Evolutionary conservation across 2,888 invertebrate species (phyloP).

Genomic region (Anorthoa munda): DNA sequence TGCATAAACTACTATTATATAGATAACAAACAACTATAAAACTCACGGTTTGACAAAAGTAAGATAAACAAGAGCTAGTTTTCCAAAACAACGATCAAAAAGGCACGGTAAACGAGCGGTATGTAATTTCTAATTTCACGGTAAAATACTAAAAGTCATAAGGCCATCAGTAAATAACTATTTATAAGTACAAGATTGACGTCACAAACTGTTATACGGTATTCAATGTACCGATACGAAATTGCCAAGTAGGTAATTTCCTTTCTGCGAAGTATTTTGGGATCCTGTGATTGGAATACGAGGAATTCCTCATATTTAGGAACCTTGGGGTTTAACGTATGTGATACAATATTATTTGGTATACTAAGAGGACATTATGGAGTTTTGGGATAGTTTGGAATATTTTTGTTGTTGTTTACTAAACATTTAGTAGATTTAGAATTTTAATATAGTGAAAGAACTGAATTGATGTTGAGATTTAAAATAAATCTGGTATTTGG

Average conservation of each 20-base stretch:
- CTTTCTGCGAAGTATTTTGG: constrained; percentile 47
- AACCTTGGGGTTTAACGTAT: not conserved
- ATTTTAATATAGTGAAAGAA: too few species aligned
- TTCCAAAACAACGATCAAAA: not conserved
- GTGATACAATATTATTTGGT: constrained; percentile 11
- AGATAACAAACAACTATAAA: not conserved
- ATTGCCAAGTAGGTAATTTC: constrained; percentile 56
- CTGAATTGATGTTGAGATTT: too few species aligned
- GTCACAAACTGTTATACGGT: constrained; percentile 29
- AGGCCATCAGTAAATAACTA: constrained; percentile 23
- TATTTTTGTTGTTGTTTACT: not conserved
- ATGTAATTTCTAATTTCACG: constrained; percentile 11
- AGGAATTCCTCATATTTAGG: constrained; percentile 36
- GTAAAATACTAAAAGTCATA: constrained; percentile 10
- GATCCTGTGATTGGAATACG: constrained; percentile 50
- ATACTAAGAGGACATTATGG: not conserved
- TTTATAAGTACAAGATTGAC: constrained; percentile 27
- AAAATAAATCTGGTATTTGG: too few species aligned
- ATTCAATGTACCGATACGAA: constrained; percentile 38
- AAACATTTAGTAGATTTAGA: not conserved
- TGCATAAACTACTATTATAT: too few species aligned
- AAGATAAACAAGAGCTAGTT: not conserved
- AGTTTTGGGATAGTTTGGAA: not conserved
- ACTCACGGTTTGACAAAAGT: not conserved
- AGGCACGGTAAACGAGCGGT: not conserved